phyloP scores from a whole-genome alignment of 2,113 vertebrate species.

The Damaliscus lunatus region DNA sequence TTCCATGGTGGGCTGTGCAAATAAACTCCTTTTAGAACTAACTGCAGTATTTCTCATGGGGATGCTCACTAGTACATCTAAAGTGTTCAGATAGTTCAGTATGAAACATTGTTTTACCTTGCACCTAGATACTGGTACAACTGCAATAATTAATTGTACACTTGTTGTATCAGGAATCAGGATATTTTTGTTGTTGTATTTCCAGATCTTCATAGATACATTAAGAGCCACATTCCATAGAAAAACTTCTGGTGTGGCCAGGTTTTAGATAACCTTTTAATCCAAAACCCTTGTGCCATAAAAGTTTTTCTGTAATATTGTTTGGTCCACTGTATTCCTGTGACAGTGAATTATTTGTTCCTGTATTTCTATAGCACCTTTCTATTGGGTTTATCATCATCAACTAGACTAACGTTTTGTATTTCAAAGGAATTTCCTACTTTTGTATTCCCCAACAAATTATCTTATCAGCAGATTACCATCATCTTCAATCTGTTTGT shows the following conservation, averaged over 20 bases:
- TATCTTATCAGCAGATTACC: constrained; percentile 46
- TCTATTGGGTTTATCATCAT: constrained; percentile 57
- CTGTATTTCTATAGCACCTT: constrained; percentile 32
- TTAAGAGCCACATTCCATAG: constrained; percentile 55
- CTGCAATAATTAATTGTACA: constrained; percentile 87
- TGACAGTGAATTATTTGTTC: constrained; percentile 43
- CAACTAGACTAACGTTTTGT: constrained; percentile 50
- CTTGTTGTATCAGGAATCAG: constrained; percentile 85
- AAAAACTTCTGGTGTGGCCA: constrained; percentile 61
- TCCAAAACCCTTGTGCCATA: constrained; percentile 56
- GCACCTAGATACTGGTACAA: constrained; percentile 86
- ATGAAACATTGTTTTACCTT: constrained; percentile 81
- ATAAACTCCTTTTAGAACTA: constrained; percentile 81
- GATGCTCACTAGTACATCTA: constrained; percentile 79
- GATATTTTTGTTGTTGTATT: constrained; percentile 75
- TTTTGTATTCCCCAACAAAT: constrained; percentile 65
- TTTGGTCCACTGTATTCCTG: constrained; percentile 61
- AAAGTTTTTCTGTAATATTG: constrained; percentile 59
- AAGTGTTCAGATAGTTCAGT: constrained; percentile 80
- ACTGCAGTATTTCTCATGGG: constrained; percentile 79
- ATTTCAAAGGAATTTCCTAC: constrained; percentile 47
- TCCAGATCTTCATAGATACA: constrained; percentile 74
- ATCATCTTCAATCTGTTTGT: constrained; percentile 47
- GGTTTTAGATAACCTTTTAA: constrained; percentile 73
- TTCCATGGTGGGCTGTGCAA: constrained; percentile 83